A percentile compares a stretch with the other conserved stretches of the same genome.
phyloP scores from a whole-genome alignment of 2,888 invertebrate species.

The Caenorhabditis macrosperma region DNA sequence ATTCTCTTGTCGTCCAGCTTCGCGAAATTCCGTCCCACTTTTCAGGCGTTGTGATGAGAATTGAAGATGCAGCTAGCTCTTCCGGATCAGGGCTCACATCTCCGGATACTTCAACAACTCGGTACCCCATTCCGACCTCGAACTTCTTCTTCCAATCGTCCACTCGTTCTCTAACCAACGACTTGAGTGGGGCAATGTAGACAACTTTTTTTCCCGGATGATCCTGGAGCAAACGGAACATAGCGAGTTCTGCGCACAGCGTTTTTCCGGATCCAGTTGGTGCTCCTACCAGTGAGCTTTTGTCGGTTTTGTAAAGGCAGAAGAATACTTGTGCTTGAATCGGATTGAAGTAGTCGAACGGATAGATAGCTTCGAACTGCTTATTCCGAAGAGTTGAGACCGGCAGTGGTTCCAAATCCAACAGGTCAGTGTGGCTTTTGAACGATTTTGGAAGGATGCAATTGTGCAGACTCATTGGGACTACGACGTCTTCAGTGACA shows the following conservation, averaged over 20 bases:
- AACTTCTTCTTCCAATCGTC: constrained; percentile 93
- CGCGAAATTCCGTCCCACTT: constrained; percentile 98
- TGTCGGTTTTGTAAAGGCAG: constrained; percentile 93
- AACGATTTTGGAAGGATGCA: constrained; percentile 92
- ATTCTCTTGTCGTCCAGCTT: constrained; percentile 93
- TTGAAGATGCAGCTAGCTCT: constrained; percentile 89
- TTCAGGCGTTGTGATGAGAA: constrained; percentile 99
- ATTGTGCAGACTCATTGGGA: constrained; percentile 86
- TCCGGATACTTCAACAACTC: constrained; percentile 95
- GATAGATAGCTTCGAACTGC: constrained; percentile 88
- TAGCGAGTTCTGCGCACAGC: constrained; percentile 96
- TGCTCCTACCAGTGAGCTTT: constrained; percentile 93
- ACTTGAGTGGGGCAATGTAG: constrained; percentile 98
- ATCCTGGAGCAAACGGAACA: constrained; percentile 84
- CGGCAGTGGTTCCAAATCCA: constrained; percentile 92
- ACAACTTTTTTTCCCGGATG: constrained; percentile 83
- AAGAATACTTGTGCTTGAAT: constrained; percentile 91
- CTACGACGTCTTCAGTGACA: constrained; percentile 81
- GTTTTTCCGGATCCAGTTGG: constrained; percentile 99
- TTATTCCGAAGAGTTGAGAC: constrained; percentile 88
- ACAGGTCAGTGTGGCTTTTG: constrained; percentile 92
- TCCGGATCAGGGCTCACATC: constrained; percentile 90
- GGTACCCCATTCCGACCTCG: constrained; percentile 82
- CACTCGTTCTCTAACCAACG: constrained; percentile 95
- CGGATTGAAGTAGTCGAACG: constrained; percentile 96